Conservation (phyloP, 1,140 invertebrate species). For the Drosophila watanabei region DNA sequence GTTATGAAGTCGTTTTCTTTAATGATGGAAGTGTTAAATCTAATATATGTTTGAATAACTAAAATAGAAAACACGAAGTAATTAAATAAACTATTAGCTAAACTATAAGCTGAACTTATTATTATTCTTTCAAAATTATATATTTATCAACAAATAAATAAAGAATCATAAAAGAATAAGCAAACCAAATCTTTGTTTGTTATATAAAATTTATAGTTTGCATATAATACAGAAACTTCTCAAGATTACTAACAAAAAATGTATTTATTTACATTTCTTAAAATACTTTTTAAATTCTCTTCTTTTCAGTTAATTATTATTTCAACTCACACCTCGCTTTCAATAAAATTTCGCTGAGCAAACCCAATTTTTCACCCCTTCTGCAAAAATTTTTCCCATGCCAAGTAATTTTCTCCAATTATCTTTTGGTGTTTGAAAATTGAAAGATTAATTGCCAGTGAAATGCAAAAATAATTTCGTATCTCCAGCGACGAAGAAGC, state of each 20-base stretch:
- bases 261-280: neutral
- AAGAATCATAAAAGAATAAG: too few species aligned
- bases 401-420: conserved; percentile 47
- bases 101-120: too few species aligned
- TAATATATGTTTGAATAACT: neutral
- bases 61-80: neutral
- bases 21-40: neutral
- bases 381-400: neutral
- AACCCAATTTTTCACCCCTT: conserved; percentile 10
- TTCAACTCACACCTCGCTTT: neutral
- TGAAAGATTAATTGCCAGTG: conserved; percentile 52
- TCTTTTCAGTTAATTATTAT: neutral
- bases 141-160: too few species aligned
- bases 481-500: conserved; percentile 2
- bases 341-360: neutral
- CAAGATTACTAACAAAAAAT: too few species aligned
- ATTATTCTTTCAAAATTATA: too few species aligned
- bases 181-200: too few species aligned
- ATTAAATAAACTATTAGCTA: neutral
- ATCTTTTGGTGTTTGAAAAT: conserved; percentile 47
- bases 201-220: too few species aligned
- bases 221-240: too few species aligned
- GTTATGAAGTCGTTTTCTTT: neutral
- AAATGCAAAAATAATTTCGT: conserved; percentile 56
- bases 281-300: neutral